These are phyloP conservation scores for Antrozous pallidus DNA, from an alignment of 2,797 vertebrate species.

Conservation along the genomic window DNA sequence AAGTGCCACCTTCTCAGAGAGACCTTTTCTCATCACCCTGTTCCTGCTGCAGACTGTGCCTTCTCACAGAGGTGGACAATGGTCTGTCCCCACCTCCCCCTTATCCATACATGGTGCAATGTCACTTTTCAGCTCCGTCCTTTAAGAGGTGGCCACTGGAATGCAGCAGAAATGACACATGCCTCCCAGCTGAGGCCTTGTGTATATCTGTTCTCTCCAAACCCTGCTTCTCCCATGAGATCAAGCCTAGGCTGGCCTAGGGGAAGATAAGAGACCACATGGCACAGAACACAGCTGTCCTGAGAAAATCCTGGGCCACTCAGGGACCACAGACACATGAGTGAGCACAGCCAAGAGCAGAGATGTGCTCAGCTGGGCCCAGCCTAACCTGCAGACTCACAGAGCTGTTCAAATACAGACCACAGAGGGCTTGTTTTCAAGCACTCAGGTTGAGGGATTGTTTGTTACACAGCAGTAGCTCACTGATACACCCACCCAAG, in stretches of 20 bases:
- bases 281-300: background rate
- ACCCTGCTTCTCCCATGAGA: background rate
- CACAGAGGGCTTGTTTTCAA: background rate
- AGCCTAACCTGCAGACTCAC: background rate
- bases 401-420: accelerated
- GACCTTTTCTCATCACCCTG: background rate
- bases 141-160: background rate
- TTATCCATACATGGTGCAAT: accelerated
- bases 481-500: background rate
- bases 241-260: too few species aligned
- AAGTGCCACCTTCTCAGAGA: background rate
- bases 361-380: background rate
- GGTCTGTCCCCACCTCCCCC: background rate
- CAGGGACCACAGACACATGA: background rate
- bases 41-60: background rate
- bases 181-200: accelerated
- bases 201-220: background rate
- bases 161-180: accelerated
- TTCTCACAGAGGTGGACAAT: background rate
- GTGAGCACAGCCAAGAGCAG: background rate
- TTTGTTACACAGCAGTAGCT: background rate
- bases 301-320: background rate
- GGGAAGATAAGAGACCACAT: accelerated
- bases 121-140: background rate
- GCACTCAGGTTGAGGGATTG: background rate